Evolutionary conservation across 2,888 invertebrate species (phyloP), one percentile per base, ranked within the genome.

Genomic region (Agrochola circellaris): DNA sequence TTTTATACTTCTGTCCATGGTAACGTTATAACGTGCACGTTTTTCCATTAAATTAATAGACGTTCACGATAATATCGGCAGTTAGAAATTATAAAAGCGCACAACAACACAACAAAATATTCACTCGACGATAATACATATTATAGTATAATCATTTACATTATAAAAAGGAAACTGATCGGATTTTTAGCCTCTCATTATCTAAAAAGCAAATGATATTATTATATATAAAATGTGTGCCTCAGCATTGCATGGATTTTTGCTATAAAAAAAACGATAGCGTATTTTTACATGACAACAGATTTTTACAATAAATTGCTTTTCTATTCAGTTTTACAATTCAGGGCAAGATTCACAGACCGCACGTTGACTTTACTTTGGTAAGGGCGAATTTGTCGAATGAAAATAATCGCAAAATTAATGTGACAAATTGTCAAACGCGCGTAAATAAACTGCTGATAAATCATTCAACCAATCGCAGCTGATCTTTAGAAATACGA

Each of bases 151-250:
- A 26, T 26, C 0, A 26, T 26, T 5, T 48, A 17, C 17, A 6
- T 13, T 8, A 20, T 0, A 45, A 58, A 45, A 30, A 56, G 7
- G 9, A 38, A 73, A 54, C 42, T 17, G 23, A 60, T 17, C 15
- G 6, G 17, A 23, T 56, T 48, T 72, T 68, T 68, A 48, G 70
- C 73, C 26, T 69, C n/a, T 30, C 23, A 30, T 42, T 42, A n/a
- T 17, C 23, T 8, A 7, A 72, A 48, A 72, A 26, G 26, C 2
- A 9, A 45, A 42, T 3, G 20, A 26, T 11, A 45, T 42, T 42
- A 64, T 64, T 17, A 42, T 11, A 45, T 30, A 17, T n/a, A 20
- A 20, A 51, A 8, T 48, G 9, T 72, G 34, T 68, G 45, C 48
- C 13, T 20, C 20, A 34, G 30, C 7, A 64, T 17, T 64, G 42